Conservation (phyloP, 1,140 invertebrate genomes). For the Cydia amplana region DNA sequence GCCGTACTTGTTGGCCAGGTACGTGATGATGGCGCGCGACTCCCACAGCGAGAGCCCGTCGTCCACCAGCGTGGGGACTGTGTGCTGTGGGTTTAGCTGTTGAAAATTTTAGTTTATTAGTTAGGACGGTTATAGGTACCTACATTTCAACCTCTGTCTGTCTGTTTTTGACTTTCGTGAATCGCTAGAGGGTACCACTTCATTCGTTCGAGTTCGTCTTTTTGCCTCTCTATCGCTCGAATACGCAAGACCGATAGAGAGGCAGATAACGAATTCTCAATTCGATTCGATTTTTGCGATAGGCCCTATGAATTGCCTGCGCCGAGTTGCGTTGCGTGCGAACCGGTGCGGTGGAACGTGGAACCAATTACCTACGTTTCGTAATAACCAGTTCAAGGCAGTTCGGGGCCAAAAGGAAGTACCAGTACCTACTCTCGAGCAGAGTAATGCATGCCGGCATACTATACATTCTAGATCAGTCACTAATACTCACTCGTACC, state of each 20-base stretch:
- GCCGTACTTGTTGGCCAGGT: slow-evolving; percentile 85
- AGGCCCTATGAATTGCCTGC: background rate
- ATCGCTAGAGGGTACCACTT: no score
- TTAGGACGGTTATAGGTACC: background rate
- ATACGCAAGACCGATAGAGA: no score
- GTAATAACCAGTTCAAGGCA: slow-evolving; percentile 13
- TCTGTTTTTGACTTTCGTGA: background rate
- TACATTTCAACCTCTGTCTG: background rate
- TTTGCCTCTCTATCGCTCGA: no score
- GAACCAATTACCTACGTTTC: slow-evolving; percentile 13
- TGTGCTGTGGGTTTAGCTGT: slow-evolving; percentile 84
- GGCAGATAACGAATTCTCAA: no score
- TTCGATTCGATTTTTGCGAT: no score
- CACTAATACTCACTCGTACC: no score
- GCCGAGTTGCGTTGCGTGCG: background rate
- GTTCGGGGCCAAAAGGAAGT: slow-evolving; percentile 9
- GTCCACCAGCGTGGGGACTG: slow-evolving; percentile 83
- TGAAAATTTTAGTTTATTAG: slow-evolving; percentile 36
- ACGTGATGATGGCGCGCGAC: slow-evolving; percentile 84
- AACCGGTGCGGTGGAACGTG: slow-evolving; percentile 11
- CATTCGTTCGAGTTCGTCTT: no score
- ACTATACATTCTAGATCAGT: background rate
- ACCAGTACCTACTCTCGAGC: background rate
- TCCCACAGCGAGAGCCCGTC: slow-evolving; percentile 83
- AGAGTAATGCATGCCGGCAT: background rate